Evolutionary conservation across 2,888 invertebrate genomes (phyloP), one percentile per base, ranked within the genome.

Genomic region (Hoplodrina blanda): DNA sequence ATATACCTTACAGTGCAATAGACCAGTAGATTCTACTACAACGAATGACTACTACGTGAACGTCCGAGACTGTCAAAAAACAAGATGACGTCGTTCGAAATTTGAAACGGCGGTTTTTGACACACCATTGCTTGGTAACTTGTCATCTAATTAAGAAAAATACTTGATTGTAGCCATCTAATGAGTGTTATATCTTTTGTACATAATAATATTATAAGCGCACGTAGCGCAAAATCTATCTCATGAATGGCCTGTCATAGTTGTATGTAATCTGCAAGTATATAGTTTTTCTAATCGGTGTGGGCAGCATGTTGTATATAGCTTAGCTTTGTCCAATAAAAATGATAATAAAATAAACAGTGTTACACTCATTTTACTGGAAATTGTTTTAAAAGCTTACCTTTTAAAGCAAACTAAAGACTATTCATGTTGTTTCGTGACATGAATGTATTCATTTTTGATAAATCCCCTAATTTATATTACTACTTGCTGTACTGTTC

Each of bases 221-320:
- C 55, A 53, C 19, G 53, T 65, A 67, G 52, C n/a, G 81, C 55
- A 62, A 15, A 62, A 63, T 55, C 20, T 72, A 20, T 66, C 57
- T 82, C 59, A 78, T 73, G 64, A 78, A 67, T 76, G 72, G 62
- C 71, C 41, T 72, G 70, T 68, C 37, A 54, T 73, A 69, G 66
- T 55, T 76, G 62, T 81, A 54, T 65, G 46, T 73, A 68, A 79
- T 59, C 52, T 67, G 50, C 52, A 65, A 75, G 67, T 76, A 62
- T 77, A 44, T 19, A 44, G 59, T 66, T 62, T 63, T 66, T 68
- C 61, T 69, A 59, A 65, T 59, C 20, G 80, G 75, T 79, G 73
- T 86, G 83, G 83, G 83, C 86, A 75, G 70, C 75, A 70, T 62
- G 33, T 64, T 82, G 86, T 86, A 81, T 46, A 85, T 84, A 82